phyloP scores from a whole-genome alignment of 2,113 vertebrate species.

The Marmota monax region DNA sequence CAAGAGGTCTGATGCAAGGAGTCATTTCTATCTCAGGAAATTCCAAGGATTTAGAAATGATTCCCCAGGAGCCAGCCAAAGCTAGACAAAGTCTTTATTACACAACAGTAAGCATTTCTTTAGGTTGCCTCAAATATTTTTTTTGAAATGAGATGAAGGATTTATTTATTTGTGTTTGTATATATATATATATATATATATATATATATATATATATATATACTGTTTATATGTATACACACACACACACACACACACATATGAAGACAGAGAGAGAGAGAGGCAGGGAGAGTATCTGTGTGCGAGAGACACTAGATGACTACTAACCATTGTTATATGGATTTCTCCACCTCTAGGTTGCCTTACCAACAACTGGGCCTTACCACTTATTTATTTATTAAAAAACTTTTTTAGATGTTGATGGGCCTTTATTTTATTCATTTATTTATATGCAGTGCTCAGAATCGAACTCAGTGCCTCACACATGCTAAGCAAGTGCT shows the following conservation, averaged over 20 bases:
- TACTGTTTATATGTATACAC: neutral
- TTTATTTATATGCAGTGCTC: no score
- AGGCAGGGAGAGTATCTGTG: no score
- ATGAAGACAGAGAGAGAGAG: no score
- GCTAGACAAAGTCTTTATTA: neutral
- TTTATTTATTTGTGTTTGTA: neutral
- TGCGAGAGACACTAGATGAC: neutral
- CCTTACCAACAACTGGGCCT: neutral
- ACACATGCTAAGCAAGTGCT: no score
- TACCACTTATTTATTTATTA: neutral
- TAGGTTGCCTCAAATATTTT: neutral
- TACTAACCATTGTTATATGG: neutral
- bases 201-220: neutral
- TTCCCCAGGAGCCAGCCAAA: neutral
- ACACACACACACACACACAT: no score
- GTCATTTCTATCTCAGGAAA: neutral
- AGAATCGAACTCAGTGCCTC: no score
- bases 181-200: neutral
- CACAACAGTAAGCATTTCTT: neutral
- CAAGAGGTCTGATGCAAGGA: neutral
- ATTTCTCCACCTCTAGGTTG: neutral
- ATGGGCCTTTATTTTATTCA: no score
- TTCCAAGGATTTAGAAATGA: neutral
- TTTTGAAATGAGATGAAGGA: neutral
- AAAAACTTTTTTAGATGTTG: no score